Conservation (phyloP, 2,113 vertebrate genomes). For the Serilophus lunatus region DNA sequence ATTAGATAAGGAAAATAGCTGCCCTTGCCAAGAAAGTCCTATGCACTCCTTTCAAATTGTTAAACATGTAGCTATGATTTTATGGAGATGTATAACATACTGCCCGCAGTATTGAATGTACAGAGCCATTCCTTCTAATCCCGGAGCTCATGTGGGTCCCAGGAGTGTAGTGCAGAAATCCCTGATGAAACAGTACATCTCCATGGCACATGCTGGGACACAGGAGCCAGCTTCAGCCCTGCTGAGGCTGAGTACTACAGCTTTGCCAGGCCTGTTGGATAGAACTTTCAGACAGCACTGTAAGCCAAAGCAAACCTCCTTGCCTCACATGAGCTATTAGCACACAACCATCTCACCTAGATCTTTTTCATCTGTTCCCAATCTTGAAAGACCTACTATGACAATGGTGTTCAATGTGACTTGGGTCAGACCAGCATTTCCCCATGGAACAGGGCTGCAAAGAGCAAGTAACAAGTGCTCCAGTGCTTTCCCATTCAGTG, state of each 20-base stretch:
- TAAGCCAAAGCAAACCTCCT: not conserved
- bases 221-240: not conserved
- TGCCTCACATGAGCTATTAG: not conserved
- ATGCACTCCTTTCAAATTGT: not conserved
- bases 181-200: not conserved
- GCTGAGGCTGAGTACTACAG: not conserved
- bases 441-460: not conserved
- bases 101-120: not conserved
- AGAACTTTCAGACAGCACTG: not conserved
- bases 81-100: not conserved
- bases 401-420: not conserved
- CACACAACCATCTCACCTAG: not conserved
- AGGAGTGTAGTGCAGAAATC: fast-evolving
- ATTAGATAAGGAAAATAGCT: slow-evolving; percentile 33
- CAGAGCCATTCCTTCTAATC: not conserved
- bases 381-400: not conserved
- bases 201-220: not conserved
- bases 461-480: not conserved
- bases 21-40: not conserved
- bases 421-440: not conserved
- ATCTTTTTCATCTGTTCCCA: not conserved
- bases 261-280: not conserved
- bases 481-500: fast-evolving
- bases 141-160: fast-evolving
- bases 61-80: not conserved